Conservation (phyloP, 2,113 vertebrate genomes). For the Ochotona curzoniae region DNA sequence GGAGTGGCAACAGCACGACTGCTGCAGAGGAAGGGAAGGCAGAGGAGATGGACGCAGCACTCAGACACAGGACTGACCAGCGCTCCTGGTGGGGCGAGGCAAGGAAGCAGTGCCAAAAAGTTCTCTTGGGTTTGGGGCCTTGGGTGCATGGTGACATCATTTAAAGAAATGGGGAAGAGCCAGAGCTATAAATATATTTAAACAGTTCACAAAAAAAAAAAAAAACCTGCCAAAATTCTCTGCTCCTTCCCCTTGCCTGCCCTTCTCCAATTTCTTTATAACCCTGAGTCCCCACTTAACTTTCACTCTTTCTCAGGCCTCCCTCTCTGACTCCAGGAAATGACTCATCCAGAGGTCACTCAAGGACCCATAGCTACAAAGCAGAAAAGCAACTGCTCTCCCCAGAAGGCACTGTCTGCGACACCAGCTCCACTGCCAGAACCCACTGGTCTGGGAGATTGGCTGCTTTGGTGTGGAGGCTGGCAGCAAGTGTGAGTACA, state of each 20-base stretch:
- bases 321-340: not conserved
- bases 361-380: not conserved
- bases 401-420: not conserved
- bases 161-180: not conserved
- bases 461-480: not conserved
- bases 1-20: not conserved
- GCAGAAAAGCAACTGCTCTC: not conserved
- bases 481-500: not conserved
- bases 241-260: not conserved
- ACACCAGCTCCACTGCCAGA: not conserved
- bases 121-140: not conserved
- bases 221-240: not conserved
- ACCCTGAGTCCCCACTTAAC: not conserved
- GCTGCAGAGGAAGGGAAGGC: not conserved
- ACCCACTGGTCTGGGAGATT: not conserved
- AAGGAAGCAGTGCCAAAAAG: not conserved
- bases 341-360: not conserved
- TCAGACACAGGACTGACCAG: no score
- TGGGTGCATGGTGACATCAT: not conserved
- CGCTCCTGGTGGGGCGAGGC: rapidly evolving
- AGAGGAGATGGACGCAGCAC: not conserved
- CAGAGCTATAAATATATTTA: not conserved
- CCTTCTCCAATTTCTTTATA: not conserved
- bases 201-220: not conserved
- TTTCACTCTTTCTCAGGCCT: conserved; percentile 1